phyloP scores from a whole-genome alignment of 2,113 vertebrate genomes.

The Blennius ocellaris region DNA sequence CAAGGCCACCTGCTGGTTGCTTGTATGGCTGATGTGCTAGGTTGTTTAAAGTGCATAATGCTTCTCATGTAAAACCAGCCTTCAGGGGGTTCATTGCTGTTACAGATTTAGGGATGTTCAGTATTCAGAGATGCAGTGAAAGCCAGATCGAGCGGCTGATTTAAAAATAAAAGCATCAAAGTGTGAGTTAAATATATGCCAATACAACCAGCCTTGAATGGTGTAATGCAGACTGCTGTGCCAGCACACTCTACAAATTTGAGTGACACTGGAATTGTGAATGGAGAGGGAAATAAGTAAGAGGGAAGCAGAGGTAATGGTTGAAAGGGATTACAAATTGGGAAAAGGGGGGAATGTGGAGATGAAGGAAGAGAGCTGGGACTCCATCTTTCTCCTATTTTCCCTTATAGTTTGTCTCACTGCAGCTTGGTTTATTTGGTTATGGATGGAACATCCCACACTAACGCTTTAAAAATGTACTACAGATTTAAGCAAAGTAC shows the following conservation, averaged over 20 bases:
- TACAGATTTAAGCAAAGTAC: constrained; percentile 33
- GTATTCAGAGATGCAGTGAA: constrained; percentile 44
- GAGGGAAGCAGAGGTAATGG: constrained; percentile 46
- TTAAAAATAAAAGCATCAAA: constrained; percentile 55
- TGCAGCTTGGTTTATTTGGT: constrained; percentile 23
- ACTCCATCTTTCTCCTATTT: constrained; percentile 1
- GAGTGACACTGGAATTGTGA: constrained; percentile 42
- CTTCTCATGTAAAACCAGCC: constrained; percentile 25
- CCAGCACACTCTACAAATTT: constrained; percentile 30
- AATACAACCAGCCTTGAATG: constrained; percentile 29
- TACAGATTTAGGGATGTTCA: constrained; percentile 37
- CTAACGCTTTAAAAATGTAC: constrained; percentile 26
- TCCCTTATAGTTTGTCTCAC: constrained; percentile 9
- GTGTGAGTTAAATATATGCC: constrained; percentile 30
- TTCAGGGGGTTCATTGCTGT: constrained; percentile 14
- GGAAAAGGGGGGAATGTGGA: constrained; percentile 14
- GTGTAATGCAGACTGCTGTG: constrained; percentile 29
- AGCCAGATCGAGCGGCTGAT: constrained; percentile 27
- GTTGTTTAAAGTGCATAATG: constrained; percentile 34
- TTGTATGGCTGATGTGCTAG: constrained; percentile 36
- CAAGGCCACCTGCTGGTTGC: constrained; percentile 49
- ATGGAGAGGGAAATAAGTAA: constrained; percentile 27
- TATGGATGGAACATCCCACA: constrained; percentile 17
- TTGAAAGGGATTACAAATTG: constrained; percentile 3
- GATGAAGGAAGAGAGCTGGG: constrained; percentile 10